phyloP scores from a whole-genome alignment of 2,888 invertebrate species.

The Chrysopilus asiliformis region DNA sequence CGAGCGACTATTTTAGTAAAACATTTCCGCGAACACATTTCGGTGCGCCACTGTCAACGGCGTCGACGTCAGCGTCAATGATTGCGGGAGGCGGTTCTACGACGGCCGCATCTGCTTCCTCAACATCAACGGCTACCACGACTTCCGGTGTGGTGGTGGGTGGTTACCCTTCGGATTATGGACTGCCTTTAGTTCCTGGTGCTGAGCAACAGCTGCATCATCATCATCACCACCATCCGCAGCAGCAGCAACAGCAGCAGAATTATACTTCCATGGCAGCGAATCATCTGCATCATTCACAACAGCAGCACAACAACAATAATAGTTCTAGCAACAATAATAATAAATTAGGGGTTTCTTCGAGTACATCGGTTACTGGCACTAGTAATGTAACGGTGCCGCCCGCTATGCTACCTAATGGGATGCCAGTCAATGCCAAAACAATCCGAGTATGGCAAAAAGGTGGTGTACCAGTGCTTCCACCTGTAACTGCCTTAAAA shows the following conservation, averaged over 20 bases:
- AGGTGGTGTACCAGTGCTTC: constrained; percentile 67
- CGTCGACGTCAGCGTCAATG: constrained; percentile 16
- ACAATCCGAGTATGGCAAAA: constrained; percentile 79
- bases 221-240: constrained; percentile 31
- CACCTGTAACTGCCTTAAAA: constrained; percentile 73
- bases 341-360: constrained; percentile 13
- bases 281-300: constrained; percentile 33
- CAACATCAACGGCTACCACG: constrained; percentile 30
- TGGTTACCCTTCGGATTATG: constrained; percentile 66
- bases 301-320: constrained; percentile 27
- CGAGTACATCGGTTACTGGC: constrained; percentile 12
- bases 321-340: constrained; percentile 30
- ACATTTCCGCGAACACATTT: constrained; percentile 44
- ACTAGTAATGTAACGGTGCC: constrained; percentile 13
- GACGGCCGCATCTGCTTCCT: constrained; percentile 16
- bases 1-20: constrained; percentile 42
- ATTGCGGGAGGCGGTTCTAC: constrained; percentile 1
- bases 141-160: constrained; percentile 23
- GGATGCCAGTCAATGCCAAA: constrained; percentile 50
- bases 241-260: constrained; percentile 23
- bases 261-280: no score
- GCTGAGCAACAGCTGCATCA: constrained; percentile 34
- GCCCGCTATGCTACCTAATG: constrained; percentile 26
- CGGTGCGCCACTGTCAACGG: constrained; percentile 20
- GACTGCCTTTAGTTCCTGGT: constrained; percentile 51